Conservation (phyloP, 2,888 invertebrate genomes). For the Sarcophaga subvicina region DNA sequence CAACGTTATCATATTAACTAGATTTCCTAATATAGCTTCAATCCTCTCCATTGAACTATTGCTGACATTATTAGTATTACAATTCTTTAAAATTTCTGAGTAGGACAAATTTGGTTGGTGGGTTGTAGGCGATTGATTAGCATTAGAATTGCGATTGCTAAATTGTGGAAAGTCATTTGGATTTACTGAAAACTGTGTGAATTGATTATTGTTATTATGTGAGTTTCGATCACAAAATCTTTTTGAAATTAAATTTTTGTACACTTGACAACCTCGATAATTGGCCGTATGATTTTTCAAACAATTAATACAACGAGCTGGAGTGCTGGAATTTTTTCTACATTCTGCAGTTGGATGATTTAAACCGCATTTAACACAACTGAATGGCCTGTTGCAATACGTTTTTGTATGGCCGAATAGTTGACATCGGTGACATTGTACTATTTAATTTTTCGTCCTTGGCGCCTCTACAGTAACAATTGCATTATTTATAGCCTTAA, state of each 20-base stretch:
- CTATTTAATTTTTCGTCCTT: background rate
- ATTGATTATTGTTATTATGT: background rate
- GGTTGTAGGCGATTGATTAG: background rate
- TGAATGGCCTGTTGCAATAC: no score
- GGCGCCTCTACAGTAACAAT: background rate
- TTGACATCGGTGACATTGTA: constrained; percentile 35
- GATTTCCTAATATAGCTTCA: background rate
- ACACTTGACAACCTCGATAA: background rate
- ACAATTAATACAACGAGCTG: constrained; percentile 3
- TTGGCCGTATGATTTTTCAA: background rate
- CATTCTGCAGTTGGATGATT: constrained; percentile 1
- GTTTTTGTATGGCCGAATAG: no score
- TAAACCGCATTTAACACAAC: no score
- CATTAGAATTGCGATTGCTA: background rate
- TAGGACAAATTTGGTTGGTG: background rate
- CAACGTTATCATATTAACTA: constrained; percentile 6
- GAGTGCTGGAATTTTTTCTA: background rate
- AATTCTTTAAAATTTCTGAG: no score
- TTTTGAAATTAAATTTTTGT: background rate
- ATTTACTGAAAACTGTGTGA: no score
- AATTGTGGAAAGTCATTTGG: no score
- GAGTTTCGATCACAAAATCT: background rate
- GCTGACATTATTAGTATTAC: background rate
- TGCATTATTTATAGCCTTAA: background rate
- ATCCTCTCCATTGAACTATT: background rate